Evolutionary conservation across 2,888 invertebrate genomes (phyloP).

Genomic region (Steinernema carpocapsae): DNA sequence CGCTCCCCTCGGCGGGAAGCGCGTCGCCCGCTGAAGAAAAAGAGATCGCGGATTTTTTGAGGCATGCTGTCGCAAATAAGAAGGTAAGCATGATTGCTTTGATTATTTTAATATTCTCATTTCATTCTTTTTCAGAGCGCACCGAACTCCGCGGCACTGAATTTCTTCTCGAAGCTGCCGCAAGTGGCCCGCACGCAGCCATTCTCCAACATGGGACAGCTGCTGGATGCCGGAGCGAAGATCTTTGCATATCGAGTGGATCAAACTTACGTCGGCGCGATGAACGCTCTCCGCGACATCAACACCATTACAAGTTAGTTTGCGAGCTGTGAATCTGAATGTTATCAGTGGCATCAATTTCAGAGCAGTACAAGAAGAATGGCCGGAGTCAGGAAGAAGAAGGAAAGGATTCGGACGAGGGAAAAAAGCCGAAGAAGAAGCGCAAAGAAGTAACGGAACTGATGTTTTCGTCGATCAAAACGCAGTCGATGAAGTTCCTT

Average conservation of each 20-base stretch:
- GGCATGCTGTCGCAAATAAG: background rate
- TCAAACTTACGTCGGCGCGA: background rate
- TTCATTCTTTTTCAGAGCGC: background rate
- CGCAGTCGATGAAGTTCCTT: background rate
- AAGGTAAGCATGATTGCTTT: background rate
- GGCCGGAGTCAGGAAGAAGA: background rate
- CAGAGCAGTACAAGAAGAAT: background rate
- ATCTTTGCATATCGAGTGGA: conserved; percentile 2
- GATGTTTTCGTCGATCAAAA: background rate
- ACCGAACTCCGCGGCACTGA: background rate
- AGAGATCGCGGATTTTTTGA: background rate
- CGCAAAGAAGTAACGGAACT: background rate
- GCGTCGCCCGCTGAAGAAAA: background rate
- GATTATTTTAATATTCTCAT: background rate
- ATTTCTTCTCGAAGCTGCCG: background rate
- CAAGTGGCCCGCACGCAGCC: background rate
- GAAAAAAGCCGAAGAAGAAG: no score
- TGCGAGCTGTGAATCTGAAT: no score
- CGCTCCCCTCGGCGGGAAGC: background rate
- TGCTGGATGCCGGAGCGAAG: background rate
- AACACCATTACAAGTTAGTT: background rate
- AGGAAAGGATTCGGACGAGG: background rate
- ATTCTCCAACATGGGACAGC: background rate
- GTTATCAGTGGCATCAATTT: no score
- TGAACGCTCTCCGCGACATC: background rate